Percentiles rank a stretch among this genome's conserved stretches.
These are phyloP conservation scores for Myopa testacea DNA, from an alignment of 2,888 invertebrate species.

Conservation along the genomic window DNA sequence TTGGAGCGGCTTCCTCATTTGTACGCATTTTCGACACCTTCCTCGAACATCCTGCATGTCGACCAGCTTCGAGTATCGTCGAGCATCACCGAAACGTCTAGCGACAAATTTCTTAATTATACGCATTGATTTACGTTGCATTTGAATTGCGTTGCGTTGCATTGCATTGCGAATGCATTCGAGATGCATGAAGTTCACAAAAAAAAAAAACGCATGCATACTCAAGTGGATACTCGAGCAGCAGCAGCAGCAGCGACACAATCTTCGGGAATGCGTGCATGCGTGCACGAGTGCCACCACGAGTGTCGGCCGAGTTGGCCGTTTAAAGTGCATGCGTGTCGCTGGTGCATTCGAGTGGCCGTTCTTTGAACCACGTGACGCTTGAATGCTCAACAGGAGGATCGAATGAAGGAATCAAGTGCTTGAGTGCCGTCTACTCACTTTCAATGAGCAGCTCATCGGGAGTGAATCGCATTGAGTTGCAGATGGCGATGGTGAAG, in stretches of 20 bases:
- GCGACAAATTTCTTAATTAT: slow-evolving; percentile 52
- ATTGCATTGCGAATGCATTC: slow-evolving; percentile 3
- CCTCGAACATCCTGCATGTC: background rate
- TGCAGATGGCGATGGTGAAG: too few species aligned
- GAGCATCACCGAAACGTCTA: slow-evolving; percentile 1
- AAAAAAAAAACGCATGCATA: background rate
- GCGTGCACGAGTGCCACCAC: slow-evolving; percentile 28
- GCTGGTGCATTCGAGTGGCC: background rate
- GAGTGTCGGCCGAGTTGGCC: slow-evolving; percentile 8
- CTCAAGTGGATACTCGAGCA: background rate
- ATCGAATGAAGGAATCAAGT: background rate
- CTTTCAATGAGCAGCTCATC: too few species aligned
- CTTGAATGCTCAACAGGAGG: background rate
- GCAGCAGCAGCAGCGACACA: background rate
- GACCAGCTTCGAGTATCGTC: background rate
- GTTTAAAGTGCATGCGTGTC: slow-evolving; percentile 29
- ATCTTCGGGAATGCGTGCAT: background rate
- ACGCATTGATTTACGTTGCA: slow-evolving; percentile 39
- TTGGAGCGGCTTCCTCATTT: slow-evolving; percentile 14
- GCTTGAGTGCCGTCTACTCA: background rate
- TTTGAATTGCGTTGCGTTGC: slow-evolving; percentile 16
- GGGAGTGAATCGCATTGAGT: too few species aligned
- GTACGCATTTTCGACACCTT: slow-evolving; percentile 25
- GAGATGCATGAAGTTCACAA: background rate
- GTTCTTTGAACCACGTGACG: background rate